Evolutionary conservation across 2,888 invertebrate genomes (phyloP), one percentile per base, ranked within the genome.

Genomic region (Odontothrips loti): DNA sequence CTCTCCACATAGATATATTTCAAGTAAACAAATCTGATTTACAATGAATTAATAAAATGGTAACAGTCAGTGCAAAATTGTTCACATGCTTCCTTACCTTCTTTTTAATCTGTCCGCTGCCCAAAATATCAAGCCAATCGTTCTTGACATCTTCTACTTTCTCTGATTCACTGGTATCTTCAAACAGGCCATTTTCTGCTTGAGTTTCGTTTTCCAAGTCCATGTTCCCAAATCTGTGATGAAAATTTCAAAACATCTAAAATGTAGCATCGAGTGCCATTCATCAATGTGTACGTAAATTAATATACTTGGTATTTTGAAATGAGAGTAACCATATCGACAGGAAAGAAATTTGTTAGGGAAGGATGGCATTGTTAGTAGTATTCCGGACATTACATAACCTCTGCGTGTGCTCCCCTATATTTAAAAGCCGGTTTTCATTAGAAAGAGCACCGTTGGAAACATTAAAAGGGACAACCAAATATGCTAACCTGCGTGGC

Each of bases 61-160:
- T n/a, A n/a, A n/a, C n/a, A n/a, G 15, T 27, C 15, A 51, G 23
- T 34, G 20, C 2, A 47, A 47, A 10, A 63, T 79, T 0, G 58
- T 17, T n/a, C 15, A n/a, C n/a, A 4, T 78, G 80, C 34, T 68
- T 23, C 78, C 83, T 82, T 81, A 90, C 89, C 87, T 89, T 91
- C 84, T 91, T 91, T 84, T 87, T 88, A 51, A 96, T 87, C 82
- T 93, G 91, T 47, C 93, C 93, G 88, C 93, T 95, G 20, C 95
- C 95, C 82, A 96, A 89, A 81, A 96, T 90, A 87, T 95, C 95
- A 84, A 94, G 89, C 90, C 93, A 93, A 84, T 92, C 92, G 34
- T 91, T 86, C 78, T 86, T 47, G 10, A 78, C 81, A n/a, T 79
- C 63, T 43, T 80, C 75, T 68, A 9, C 23, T 27, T 51, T 63